Conservation (phyloP, 2,113 vertebrate species). For the Gymnobelideus leadbeateri region DNA sequence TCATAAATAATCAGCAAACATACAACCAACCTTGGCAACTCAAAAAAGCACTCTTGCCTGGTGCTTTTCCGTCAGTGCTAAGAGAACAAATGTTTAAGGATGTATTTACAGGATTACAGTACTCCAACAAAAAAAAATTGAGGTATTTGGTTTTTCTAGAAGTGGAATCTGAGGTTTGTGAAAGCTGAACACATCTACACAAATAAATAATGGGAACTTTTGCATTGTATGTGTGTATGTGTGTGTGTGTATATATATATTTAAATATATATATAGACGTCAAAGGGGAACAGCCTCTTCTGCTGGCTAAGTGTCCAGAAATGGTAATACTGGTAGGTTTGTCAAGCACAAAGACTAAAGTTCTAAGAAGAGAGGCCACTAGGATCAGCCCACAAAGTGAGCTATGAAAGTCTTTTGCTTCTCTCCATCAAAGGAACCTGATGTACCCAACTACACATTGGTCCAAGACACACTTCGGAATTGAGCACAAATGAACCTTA, state of each 20-base stretch:
- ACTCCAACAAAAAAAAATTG: constrained; percentile 86
- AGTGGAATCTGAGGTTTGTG: constrained; percentile 84
- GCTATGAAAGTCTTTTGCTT: constrained; percentile 69
- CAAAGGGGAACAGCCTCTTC: constrained; percentile 63
- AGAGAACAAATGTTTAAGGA: constrained; percentile 78
- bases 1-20: constrained; percentile 90
- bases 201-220: constrained; percentile 87
- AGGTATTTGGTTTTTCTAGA: constrained; percentile 88
- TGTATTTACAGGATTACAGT: constrained; percentile 85
- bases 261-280: neutral
- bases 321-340: constrained; percentile 86
- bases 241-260: neutral
- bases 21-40: constrained; percentile 84
- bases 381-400: constrained; percentile 63
- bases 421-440: constrained; percentile 49
- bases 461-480: constrained; percentile 74
- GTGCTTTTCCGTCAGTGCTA: constrained; percentile 86
- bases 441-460: constrained; percentile 71
- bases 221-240: constrained; percentile 61
- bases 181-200: constrained; percentile 79
- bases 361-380: constrained; percentile 78
- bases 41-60: constrained; percentile 81
- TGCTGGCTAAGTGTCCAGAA: constrained; percentile 79
- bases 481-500: constrained; percentile 55
- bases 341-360: constrained; percentile 82